Base-by-base conservation (phyloP, 2,888 invertebrate genomes). In the Caenorhabditis wallacei region DNA sequence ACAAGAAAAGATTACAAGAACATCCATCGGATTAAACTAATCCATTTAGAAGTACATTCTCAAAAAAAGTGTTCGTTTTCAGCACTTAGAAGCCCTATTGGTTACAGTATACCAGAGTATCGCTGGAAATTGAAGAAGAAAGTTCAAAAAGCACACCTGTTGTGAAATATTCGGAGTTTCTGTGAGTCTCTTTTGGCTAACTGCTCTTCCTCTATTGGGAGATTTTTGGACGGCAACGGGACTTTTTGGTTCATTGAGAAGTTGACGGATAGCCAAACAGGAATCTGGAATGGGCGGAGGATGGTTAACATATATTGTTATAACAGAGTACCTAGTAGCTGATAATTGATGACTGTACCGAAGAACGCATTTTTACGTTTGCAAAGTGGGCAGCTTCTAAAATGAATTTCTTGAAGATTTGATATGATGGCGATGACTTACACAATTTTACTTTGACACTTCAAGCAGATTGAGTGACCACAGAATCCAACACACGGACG, bases 311-410 rank as follows among this genome's bases (percentile, higher is more conserved):
- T n/a, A n/a, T n/a, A n/a, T n/a, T n/a, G n/a, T n/a, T n/a, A n/a
- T n/a, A n/a, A n/a, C n/a, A n/a, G n/a, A n/a, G n/a, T 64, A 82
- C 82, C 82, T 0, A 84, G 57, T 20, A 84, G 53, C 37, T 84
- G 84, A 72, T 84, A 84, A 26, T 84, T 84, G 61, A 84, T 68
- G 16, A 84, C 84, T 7, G 84, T 84, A 22, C 80, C 84, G 35
- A 80, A 80, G 30, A 84, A 84, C 18, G 84, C 57, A 26, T 84
- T 84, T n/a, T 84, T 84, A 7, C 80, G 75, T 68, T 84, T 84
- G 57, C 84, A 84, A 1, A 84, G 54, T 0, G 84, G 84, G 20
- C 84, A 84, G 22, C 53, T 79, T 37, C 84, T 84, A 54, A 18
- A 79, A 70, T 30, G 1, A 40, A 26, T 16, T 13, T 11, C 3